A percentile compares a stretch with the other conserved stretches of the same genome.
Evolutionary conservation across 2,888 invertebrate genomes (phyloP).

Genomic region (Drosophila gaucha): DNA sequence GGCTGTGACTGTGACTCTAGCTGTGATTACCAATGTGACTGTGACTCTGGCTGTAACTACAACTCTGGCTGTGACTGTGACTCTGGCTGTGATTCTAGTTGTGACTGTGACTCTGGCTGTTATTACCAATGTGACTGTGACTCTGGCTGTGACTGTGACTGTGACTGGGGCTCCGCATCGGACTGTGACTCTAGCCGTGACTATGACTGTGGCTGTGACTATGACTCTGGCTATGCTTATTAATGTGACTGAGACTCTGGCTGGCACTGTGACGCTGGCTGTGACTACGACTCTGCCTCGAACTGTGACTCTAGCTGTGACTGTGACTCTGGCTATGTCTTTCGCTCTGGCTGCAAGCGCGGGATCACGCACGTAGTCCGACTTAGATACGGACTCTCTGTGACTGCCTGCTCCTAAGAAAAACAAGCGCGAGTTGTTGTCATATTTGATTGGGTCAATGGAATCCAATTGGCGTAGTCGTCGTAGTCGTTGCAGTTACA

Average conservation of each 20-base stretch:
- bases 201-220: slow-evolving; percentile 7
- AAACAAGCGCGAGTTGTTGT: slow-evolving; percentile 35
- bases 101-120: not conserved
- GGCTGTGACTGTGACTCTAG: no score
- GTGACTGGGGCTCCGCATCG: not conserved
- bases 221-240: no score
- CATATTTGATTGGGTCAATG: slow-evolving; percentile 77
- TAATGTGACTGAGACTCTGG: no score
- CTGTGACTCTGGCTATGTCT: no score
- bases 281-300: no score
- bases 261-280: no score
- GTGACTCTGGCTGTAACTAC: no score
- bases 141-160: slow-evolving; percentile 8
- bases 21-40: no score
- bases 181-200: not conserved
- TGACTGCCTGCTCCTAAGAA: slow-evolving; percentile 34
- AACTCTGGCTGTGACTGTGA: no score
- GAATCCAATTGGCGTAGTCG: slow-evolving; percentile 70
- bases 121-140: slow-evolving; percentile 10
- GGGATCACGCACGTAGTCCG: slow-evolving; percentile 2
- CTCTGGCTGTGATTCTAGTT: no score
- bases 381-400: slow-evolving; percentile 10
- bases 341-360: not conserved
- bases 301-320: no score
- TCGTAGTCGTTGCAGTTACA: slow-evolving; percentile 58